Evolutionary conservation across 2,888 invertebrate genomes (phyloP).

Genomic region (Standfussiana lucernea): DNA sequence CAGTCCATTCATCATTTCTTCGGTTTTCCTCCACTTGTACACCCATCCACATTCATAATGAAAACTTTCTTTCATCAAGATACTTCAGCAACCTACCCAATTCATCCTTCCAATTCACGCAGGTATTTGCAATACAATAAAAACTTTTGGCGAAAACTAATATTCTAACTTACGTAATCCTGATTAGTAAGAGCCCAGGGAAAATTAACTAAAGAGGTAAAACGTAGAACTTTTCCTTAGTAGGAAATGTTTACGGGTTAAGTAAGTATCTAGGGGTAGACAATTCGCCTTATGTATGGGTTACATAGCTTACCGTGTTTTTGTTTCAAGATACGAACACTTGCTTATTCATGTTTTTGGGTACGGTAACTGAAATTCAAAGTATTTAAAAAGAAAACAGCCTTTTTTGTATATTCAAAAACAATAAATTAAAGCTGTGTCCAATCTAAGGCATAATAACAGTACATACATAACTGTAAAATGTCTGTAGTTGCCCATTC

Average conservation of each 20-base stretch:
- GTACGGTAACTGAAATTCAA: neutral
- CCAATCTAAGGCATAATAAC: too few species aligned
- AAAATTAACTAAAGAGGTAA: constrained; percentile 45
- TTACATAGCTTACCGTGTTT: neutral
- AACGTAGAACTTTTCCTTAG: constrained; percentile 40
- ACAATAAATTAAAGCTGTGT: too few species aligned
- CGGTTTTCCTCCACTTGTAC: too few species aligned
- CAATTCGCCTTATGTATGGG: constrained; percentile 12
- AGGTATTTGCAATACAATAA: constrained; percentile 46
- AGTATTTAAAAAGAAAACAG: too few species aligned
- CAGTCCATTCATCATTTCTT: too few species aligned
- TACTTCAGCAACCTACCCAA: neutral
- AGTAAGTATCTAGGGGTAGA: constrained; percentile 14
- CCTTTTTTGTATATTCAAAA: too few species aligned
- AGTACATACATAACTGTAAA: too few species aligned
- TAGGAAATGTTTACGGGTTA: constrained; percentile 15
- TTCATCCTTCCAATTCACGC: neutral
- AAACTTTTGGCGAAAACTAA: constrained; percentile 45
- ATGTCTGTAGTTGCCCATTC: too few species aligned
- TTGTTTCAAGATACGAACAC: neutral
- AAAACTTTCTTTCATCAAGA: too few species aligned
- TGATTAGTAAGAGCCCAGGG: constrained; percentile 32
- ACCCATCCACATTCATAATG: too few species aligned
- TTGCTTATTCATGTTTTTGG: neutral
- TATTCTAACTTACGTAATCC: constrained; percentile 41